These are phyloP conservation scores for Macquaria ambigua DNA, from an alignment of 2,113 vertebrate species.

Conservation along the genomic window DNA sequence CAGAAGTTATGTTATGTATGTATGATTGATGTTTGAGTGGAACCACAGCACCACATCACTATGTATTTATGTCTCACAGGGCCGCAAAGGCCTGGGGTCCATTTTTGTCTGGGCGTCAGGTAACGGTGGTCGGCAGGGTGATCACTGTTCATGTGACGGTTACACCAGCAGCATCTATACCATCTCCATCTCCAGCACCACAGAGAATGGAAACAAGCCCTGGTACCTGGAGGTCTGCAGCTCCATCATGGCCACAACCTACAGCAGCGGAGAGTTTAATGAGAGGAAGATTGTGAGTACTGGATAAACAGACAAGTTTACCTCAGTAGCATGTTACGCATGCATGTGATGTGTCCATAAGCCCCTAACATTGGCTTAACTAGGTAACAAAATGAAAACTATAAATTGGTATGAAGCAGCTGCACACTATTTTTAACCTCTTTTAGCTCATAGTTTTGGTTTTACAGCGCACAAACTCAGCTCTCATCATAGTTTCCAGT, in stretches of 20 bases:
- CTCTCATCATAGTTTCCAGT: too few species aligned
- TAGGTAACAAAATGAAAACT: background rate
- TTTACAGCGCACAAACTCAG: background rate
- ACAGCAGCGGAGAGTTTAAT: slow-evolving; percentile 93
- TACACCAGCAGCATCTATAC: slow-evolving; percentile 98
- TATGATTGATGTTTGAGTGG: background rate
- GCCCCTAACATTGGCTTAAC: background rate
- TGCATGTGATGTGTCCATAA: too few species aligned
- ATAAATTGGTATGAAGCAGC: background rate
- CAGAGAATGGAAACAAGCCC: slow-evolving; percentile 91
- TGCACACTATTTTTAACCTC: background rate
- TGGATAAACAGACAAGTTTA: background rate
- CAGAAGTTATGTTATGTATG: background rate
- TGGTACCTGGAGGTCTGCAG: slow-evolving; percentile 95
- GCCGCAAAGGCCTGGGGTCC: slow-evolving; percentile 92
- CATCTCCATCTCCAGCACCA: slow-evolving; percentile 94
- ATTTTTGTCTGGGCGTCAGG: slow-evolving; percentile 95
- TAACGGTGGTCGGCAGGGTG: slow-evolving; percentile 90
- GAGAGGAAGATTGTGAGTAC: slow-evolving; percentile 90
- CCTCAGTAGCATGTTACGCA: too few species aligned
- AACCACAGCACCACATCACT: background rate
- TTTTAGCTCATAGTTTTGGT: background rate
- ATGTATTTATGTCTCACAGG: slow-evolving; percentile 77
- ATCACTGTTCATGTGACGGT: slow-evolving; percentile 94
- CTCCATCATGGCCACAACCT: slow-evolving; percentile 92